phyloP scores from a whole-genome alignment of 2,113 vertebrate species.

The Mystacornis crossleyi region DNA sequence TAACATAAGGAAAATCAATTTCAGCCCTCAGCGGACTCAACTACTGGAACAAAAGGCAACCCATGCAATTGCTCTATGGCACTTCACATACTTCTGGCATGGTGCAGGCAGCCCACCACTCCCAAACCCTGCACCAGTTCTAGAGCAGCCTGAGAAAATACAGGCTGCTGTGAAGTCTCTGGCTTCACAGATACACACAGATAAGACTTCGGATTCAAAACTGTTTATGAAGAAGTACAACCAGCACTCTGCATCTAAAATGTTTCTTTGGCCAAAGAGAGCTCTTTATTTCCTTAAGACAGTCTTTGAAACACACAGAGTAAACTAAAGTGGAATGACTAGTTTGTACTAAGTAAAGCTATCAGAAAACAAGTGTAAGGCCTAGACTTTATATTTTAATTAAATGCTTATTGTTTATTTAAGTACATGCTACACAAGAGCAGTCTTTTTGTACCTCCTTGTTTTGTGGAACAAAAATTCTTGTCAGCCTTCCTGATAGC shows the following conservation, averaged over 20 bases:
- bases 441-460: neutral
- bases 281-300: neutral
- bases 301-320: neutral
- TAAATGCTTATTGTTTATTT: neutral
- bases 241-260: neutral
- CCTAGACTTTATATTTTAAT: neutral
- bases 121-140: neutral
- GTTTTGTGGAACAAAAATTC: neutral
- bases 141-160: neutral
- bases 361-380: neutral
- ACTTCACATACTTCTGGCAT: conserved; percentile 35
- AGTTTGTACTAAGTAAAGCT: neutral
- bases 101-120: conserved; percentile 50
- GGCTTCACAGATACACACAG: neutral
- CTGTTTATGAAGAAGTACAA: neutral
- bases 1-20: conserved; percentile 74
- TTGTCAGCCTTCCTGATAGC: neutral
- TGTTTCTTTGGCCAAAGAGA: neutral
- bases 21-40: conserved; percentile 68
- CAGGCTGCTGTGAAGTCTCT: neutral
- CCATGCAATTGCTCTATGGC: conserved; percentile 65
- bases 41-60: conserved; percentile 61
- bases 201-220: neutral
- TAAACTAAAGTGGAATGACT: neutral
- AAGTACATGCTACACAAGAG: neutral